phyloP scores from a whole-genome alignment of 1,140 invertebrate species.

The Drosophila ananassae region DNA sequence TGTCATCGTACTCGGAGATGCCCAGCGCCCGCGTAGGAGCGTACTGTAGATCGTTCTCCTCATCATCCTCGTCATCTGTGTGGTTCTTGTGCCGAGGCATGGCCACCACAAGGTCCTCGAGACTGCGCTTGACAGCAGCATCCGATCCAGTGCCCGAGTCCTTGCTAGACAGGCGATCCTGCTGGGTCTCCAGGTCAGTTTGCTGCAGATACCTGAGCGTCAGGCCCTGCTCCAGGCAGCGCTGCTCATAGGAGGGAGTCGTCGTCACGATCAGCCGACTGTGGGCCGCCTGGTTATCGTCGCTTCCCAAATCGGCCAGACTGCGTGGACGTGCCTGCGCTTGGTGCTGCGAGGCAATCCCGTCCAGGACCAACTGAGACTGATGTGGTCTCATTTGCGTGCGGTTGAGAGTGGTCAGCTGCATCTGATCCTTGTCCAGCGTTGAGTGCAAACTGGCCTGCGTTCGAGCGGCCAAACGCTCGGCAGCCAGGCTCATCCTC shows the following conservation, averaged over 20 bases:
- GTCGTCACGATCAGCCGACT: conserved; percentile 70
- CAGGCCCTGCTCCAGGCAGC: conserved; percentile 63
- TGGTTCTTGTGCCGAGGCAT: conserved; percentile 40
- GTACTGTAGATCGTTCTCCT: conserved; percentile 52
- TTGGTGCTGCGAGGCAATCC: conserved; percentile 29
- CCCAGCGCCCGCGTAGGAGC: conserved; percentile 56
- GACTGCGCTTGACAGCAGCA: conserved; percentile 75
- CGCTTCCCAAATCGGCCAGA: conserved; percentile 55
- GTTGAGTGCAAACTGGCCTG: conserved; percentile 56
- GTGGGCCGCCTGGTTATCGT: conserved; percentile 26
- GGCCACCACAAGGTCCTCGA: conserved; percentile 67
- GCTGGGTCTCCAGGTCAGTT: conserved; percentile 60
- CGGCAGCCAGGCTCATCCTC: conserved; percentile 69
- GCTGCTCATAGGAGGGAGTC: conserved; percentile 74
- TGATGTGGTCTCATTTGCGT: conserved; percentile 59
- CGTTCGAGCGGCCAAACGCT: conserved; percentile 26
- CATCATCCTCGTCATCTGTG: conserved; percentile 40
- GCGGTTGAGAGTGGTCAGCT: conserved; percentile 72
- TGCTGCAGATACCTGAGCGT: conserved; percentile 66
- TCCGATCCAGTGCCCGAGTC: conserved; percentile 79
- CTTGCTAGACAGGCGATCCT: conserved; percentile 79
- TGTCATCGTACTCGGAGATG: conserved; percentile 63
- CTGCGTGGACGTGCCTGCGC: conserved; percentile 57
- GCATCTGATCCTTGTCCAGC: conserved; percentile 71
- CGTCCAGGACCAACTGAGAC: conserved; percentile 54